phyloP scores from a whole-genome alignment of 2,797 vertebrate species.

The Chaunax sp. region DNA sequence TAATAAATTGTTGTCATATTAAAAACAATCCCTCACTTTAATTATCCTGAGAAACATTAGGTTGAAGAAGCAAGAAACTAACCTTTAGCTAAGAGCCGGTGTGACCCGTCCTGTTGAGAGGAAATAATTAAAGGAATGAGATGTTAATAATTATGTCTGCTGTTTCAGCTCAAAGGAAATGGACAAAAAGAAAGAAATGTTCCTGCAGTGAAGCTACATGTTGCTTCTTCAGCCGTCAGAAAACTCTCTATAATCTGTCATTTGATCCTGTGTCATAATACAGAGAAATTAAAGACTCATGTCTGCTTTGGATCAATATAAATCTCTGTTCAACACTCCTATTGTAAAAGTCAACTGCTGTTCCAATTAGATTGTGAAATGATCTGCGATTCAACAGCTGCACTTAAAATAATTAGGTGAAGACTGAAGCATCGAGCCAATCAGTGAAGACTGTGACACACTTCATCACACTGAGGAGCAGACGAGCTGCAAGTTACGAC shows the following conservation, averaged over 20 bases:
- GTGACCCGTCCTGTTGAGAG: not conserved
- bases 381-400: slow-evolving; percentile 3
- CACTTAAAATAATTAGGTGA: slow-evolving; percentile 45
- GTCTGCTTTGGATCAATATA: not conserved
- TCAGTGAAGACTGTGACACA: slow-evolving; percentile 7
- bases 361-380: slow-evolving; percentile 1
- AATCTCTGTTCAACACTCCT: not conserved
- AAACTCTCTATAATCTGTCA: not conserved
- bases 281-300: not conserved
- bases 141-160: slow-evolving; percentile 4
- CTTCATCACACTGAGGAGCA: slow-evolving; percentile 18
- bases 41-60: not conserved
- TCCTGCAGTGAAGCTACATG: not conserved
- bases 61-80: not conserved
- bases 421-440: slow-evolving; percentile 2
- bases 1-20: not conserved
- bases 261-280: not conserved
- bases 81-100: not conserved
- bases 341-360: no score
- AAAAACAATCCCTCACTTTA: not conserved
- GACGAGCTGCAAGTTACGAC: not conserved
- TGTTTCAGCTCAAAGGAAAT: not conserved
- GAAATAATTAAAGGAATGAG: not conserved
- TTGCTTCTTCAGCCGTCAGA: not conserved
- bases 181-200: slow-evolving; percentile 5